phyloP scores from a whole-genome alignment of 1,140 invertebrate genomes.

The Trissolcus basalis region DNA sequence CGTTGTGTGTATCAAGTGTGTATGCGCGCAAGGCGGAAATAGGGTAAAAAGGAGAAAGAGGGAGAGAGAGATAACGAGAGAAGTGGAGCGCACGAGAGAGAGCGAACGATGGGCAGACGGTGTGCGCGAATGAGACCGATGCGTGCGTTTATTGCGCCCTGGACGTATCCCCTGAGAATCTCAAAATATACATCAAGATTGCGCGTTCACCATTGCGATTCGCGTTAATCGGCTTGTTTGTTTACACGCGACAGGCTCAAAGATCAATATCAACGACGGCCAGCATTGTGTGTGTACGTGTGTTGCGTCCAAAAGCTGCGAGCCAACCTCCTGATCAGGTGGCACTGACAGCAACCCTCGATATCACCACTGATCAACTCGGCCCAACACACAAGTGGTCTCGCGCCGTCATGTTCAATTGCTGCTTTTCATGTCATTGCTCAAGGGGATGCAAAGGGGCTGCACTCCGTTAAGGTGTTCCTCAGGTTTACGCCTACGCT shows the following conservation, averaged over 20 bases:
- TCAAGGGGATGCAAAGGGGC: constrained; percentile 27
- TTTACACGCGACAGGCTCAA: constrained; percentile 37
- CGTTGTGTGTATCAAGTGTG: constrained; percentile 20
- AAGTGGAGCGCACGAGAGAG: constrained; percentile 52
- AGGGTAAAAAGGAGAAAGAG: constrained; percentile 52
- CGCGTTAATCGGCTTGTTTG: constrained; percentile 28
- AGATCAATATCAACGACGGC: constrained; percentile 38
- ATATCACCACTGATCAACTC: constrained; percentile 13
- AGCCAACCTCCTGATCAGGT: constrained; percentile 29
- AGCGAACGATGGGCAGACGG: constrained; percentile 5
- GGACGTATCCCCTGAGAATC: constrained; percentile 52
- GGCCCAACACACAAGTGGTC: constrained; percentile 23
- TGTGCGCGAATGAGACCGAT: constrained; percentile 23
- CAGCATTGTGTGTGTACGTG: constrained; percentile 20
- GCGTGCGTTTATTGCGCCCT: constrained; percentile 52
- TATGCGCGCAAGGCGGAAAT: constrained; percentile 44
- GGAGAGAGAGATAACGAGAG: constrained; percentile 40
- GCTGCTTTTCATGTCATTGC: not conserved
- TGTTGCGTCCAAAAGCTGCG: constrained; percentile 21
- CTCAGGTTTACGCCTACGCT: constrained; percentile 42
- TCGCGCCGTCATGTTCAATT: constrained; percentile 26
- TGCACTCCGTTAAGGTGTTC: constrained; percentile 45
- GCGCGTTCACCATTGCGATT: constrained; percentile 13
- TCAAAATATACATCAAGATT: constrained; percentile 42
- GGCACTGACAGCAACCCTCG: constrained; percentile 32